Evolutionary conservation across 1,140 invertebrate species (phyloP), one percentile per base, ranked within the genome.

Genomic region (Lepidurus couesii): DNA sequence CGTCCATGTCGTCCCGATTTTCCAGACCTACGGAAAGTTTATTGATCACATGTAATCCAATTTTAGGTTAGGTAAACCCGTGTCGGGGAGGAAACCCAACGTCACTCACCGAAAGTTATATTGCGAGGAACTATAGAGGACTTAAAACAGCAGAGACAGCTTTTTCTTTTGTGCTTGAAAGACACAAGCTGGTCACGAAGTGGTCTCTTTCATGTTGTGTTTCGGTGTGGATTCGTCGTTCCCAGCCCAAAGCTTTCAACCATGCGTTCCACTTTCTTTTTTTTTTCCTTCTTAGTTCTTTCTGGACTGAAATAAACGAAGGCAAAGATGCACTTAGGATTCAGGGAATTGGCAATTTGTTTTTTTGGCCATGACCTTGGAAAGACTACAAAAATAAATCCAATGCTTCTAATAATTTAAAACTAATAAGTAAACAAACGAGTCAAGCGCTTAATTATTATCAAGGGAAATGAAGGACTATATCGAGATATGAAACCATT

Each of bases 1-100:
- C 9, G 16, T 13, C 9, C 53, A 65, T 65, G n/a, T 13, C 9
- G 21, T n/a, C 21, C 53, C 53, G 6, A 21, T 65, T 65, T 65
- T 65, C 53, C 21, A 65, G 53, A 65, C 53, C 53, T 65, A 65
- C 21, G 53, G 16, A 13, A 65, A 16, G 53, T 65, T 65, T 65
- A 65, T 65, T 65, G 53, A 65, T 65, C 53, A 47, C 53, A 7
- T 7, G 53, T 65, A 65, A 65, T 65, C 53, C 53, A 65, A 65
- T 65, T 65, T 65, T 65, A 21, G 53, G 53, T 65, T 65, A 65
- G 53, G 53, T 65, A 65, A 65, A 65, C 53, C 53, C 6, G 8
- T 65, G 53, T 4, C 13, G 16, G 21, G 53, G n/a, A 13, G 53
- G 21, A 65, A n/a, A 21, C 16, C 16, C n/a, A 9, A 65, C 53